phyloP scores from a whole-genome alignment of 1,140 invertebrate species.

The Plutomurus gul region DNA sequence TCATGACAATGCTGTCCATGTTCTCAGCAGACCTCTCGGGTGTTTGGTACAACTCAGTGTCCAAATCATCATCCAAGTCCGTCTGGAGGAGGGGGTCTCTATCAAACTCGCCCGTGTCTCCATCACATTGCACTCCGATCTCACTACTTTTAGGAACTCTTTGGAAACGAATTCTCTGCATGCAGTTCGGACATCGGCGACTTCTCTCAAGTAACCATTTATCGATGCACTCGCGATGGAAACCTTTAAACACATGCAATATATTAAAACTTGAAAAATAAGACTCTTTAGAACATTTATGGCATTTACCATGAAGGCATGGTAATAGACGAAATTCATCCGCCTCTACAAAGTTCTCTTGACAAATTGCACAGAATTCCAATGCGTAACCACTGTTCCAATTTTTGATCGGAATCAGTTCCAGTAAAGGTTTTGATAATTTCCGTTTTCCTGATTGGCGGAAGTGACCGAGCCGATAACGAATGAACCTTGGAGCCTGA shows the following conservation, averaged over 20 bases:
- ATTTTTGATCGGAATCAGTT: not conserved
- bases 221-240: slow-evolving; percentile 19
- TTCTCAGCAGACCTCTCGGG: not conserved
- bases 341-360: not conserved
- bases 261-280: not conserved
- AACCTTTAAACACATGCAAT: not conserved
- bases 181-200: slow-evolving; percentile 28
- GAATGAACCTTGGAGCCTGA: not conserved
- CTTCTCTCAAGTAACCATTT: slow-evolving; percentile 7
- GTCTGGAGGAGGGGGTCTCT: not conserved
- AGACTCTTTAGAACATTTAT: too few relatives aligned
- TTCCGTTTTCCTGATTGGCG: not conserved
- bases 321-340: not conserved
- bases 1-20: not conserved
- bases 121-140: not conserved
- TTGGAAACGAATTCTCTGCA: slow-evolving; percentile 25
- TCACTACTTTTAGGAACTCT: not conserved
- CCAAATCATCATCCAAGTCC: not conserved
- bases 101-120: not conserved
- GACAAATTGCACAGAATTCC: not conserved
- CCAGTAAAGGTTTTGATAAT: not conserved
- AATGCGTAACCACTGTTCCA: not conserved
- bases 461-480: not conserved
- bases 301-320: not conserved
- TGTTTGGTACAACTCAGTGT: not conserved